Evolutionary conservation across 2,797 vertebrate species (phyloP), one percentile per base, ranked within the genome.

Genomic region (Hozukius guyotensis): DNA sequence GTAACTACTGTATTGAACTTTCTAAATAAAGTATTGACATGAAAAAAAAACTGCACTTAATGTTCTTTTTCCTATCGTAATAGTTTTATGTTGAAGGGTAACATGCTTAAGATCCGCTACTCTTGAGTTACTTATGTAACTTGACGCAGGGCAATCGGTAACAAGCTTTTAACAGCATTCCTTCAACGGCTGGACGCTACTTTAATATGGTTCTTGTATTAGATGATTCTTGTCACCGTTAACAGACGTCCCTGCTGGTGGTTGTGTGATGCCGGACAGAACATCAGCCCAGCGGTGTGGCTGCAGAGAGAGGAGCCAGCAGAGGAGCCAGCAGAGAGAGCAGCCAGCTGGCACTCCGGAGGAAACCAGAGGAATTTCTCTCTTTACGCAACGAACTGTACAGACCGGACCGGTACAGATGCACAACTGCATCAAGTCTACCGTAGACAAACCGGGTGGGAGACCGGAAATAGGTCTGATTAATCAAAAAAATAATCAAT

Each of bases 321-420:
- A 7, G 34, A 76, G 53, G 52, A 71, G 71, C 36, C 36, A 36
- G 34, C 34, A 36, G 11, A 13, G 11, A 38, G 36, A 38, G 36
- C 12, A 38, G 36, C 66, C 88, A 84, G 83, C 80, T 78, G 85
- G 85, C 75, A 32, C 22, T 7, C 7, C n/a, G 0, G 18, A 69
- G 67, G 10, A 14, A 81, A 57, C 74, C 81, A 38, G 36, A 75
- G 76, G 83, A 87, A 87, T 82, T 68, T 78, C 46, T 66, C 61
- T 57, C 59, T 75, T 75, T 59, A 65, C 62, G 75, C 72, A 80
- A 52, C 77, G 14, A 20, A 75, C 80, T 38, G 61, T 25, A 25
- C 68, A 69, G 36, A 38, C 12, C 36, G 36, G 61, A 84, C 49
- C 80, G 29, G 65, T 18, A 25, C 65, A 69, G 61, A 84, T 53